These are phyloP conservation scores for Merops nubicus DNA, from an alignment of 2,113 vertebrate species.

Conservation along the genomic window DNA sequence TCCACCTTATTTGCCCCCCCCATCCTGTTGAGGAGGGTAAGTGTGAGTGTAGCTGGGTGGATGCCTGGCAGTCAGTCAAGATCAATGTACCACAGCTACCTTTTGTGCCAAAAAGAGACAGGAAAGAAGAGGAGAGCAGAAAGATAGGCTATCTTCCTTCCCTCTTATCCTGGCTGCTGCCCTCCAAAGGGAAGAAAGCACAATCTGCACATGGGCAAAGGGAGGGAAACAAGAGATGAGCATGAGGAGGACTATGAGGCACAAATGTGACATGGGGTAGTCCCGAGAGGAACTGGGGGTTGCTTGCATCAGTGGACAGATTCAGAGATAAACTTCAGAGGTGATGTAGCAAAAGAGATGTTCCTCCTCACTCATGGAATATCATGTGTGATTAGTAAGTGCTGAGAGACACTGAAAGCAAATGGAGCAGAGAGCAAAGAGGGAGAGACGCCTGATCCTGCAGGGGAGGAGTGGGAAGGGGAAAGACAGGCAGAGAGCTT, in stretches of 20 bases:
- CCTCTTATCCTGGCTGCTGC: neutral
- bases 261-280: neutral
- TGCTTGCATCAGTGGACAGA: neutral
- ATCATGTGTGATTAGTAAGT: neutral
- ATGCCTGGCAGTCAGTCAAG: neutral
- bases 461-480: neutral
- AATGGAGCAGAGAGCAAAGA: neutral
- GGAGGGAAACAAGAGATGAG: neutral
- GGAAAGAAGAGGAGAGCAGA: neutral
- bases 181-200: neutral
- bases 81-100: neutral
- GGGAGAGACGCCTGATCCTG: neutral
- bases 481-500: neutral
- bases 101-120: neutral
- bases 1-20: neutral
- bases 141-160: neutral
- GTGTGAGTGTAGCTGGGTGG: neutral
- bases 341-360: neutral
- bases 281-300: neutral
- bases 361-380: neutral
- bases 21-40: neutral
- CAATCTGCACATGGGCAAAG: fast-evolving
- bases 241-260: fast-evolving
- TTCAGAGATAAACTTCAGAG: neutral
- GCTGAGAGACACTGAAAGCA: neutral